These are phyloP conservation scores for Lanius collurio DNA, from an alignment of 2,113 vertebrate genomes.

Conservation along the genomic window DNA sequence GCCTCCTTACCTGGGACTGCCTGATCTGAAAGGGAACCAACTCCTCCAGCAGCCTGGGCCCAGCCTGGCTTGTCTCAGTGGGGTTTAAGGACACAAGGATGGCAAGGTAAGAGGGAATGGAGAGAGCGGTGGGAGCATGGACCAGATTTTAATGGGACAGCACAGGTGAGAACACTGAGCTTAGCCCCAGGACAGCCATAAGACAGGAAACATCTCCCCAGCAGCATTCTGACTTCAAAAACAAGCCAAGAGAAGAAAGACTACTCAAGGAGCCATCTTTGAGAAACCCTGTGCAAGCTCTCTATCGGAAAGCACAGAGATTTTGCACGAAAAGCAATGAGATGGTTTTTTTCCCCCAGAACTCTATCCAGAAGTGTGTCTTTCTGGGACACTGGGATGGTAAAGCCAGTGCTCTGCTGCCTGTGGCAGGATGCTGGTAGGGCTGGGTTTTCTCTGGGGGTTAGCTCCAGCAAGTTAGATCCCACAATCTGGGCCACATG, in stretches of 20 bases:
- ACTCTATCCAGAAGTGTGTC: neutral
- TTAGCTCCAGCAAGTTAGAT: neutral
- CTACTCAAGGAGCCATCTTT: neutral
- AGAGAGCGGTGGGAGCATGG: neutral
- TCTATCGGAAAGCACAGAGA: neutral
- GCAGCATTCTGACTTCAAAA: neutral
- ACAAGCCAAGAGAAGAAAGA: neutral
- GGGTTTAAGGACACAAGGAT: neutral
- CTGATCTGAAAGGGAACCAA: slow-evolving; percentile 45
- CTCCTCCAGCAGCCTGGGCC: slow-evolving; percentile 37
- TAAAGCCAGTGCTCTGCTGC: neutral
- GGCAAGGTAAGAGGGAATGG: neutral
- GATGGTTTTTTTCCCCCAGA: neutral
- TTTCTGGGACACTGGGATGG: neutral
- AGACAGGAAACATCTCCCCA: neutral
- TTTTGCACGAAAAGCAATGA: neutral
- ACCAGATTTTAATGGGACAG: neutral
- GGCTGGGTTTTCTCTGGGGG: neutral
- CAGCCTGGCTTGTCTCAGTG: neutral
- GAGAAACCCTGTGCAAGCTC: neutral
- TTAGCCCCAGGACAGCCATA: accelerated
- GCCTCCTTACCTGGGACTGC: slow-evolving; percentile 39
- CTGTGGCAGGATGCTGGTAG: neutral
- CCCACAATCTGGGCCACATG: neutral
- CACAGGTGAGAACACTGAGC: neutral